Evolutionary conservation across 2,113 vertebrate species (phyloP).

Genomic region (Trematomus loennbergii): DNA sequence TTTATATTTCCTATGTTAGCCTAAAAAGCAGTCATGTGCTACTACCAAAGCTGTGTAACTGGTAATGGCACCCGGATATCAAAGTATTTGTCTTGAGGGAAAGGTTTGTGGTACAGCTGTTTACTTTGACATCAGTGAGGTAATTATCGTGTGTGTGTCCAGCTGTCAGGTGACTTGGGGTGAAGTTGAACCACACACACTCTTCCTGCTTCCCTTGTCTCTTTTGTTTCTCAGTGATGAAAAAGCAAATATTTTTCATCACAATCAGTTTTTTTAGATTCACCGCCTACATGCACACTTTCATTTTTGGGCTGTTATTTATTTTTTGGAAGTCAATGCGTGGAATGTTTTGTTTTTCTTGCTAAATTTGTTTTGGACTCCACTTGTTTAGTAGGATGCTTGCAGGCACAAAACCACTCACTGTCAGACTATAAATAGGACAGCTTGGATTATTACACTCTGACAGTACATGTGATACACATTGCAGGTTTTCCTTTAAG

Average conservation of each 20-base stretch:
- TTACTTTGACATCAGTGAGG: neutral
- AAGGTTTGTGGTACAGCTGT: neutral
- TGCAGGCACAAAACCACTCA: neutral
- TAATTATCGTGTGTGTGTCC: constrained; percentile 28
- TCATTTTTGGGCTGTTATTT: neutral
- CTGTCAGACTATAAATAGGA: neutral
- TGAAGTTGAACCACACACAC: neutral
- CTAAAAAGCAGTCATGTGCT: neutral
- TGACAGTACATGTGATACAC: neutral
- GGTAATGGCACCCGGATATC: no score
- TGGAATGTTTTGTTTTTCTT: no score
- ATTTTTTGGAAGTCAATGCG: neutral
- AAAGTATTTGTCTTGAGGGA: neutral
- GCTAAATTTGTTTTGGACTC: neutral
- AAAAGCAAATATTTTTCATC: neutral
- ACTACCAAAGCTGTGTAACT: neutral
- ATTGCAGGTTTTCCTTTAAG: neutral
- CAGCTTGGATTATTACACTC: neutral
- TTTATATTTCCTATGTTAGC: neutral
- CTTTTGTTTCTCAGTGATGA: neutral
- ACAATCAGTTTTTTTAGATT: constrained; percentile 8
- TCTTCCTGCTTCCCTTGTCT: neutral
- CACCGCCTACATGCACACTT: neutral
- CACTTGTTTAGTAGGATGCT: neutral
- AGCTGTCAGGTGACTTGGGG: constrained; percentile 37